Evolutionary conservation across 2,888 invertebrate genomes (phyloP).

Genomic region (Drepana falcataria): DNA sequence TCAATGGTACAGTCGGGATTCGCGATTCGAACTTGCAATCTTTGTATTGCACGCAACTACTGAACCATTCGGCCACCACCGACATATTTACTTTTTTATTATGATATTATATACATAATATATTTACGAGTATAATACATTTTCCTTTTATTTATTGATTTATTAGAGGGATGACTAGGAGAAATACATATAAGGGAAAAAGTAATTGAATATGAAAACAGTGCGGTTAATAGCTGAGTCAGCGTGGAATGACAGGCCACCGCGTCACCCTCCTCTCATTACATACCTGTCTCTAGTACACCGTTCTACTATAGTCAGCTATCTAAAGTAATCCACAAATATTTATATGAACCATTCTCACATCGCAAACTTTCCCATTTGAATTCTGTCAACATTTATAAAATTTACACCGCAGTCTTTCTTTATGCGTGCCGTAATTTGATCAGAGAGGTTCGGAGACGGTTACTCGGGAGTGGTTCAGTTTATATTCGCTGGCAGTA

Average conservation of each 20-base stretch:
- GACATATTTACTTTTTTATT: too few species aligned
- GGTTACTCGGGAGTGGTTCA: slow-evolving; percentile 52
- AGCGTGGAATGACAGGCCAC: slow-evolving; percentile 38
- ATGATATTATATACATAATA: too few species aligned
- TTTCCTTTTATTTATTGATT: too few species aligned
- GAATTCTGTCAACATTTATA: slow-evolving; percentile 25
- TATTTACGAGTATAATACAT: too few species aligned
- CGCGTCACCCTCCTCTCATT: slow-evolving; percentile 52
- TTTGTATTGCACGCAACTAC: too few species aligned
- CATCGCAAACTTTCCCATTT: slow-evolving; percentile 6
- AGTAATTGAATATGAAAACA: slow-evolving; percentile 9
- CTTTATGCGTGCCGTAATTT: slow-evolving; percentile 43
- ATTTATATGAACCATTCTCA: background rate
- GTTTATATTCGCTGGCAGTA: slow-evolving; percentile 66
- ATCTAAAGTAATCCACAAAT: slow-evolving; percentile 9
- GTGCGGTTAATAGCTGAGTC: slow-evolving; percentile 27
- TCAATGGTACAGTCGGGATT: too few species aligned
- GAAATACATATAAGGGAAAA: background rate
- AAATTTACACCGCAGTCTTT: slow-evolving; percentile 31
- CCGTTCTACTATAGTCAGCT: slow-evolving; percentile 8
- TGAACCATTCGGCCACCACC: too few species aligned
- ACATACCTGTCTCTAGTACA: slow-evolving; percentile 40
- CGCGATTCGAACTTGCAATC: too few species aligned
- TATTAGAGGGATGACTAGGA: too few species aligned
- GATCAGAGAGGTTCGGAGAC: slow-evolving; percentile 42